phyloP scores from a whole-genome alignment of 2,888 invertebrate genomes.

The Vanessa cardui region DNA sequence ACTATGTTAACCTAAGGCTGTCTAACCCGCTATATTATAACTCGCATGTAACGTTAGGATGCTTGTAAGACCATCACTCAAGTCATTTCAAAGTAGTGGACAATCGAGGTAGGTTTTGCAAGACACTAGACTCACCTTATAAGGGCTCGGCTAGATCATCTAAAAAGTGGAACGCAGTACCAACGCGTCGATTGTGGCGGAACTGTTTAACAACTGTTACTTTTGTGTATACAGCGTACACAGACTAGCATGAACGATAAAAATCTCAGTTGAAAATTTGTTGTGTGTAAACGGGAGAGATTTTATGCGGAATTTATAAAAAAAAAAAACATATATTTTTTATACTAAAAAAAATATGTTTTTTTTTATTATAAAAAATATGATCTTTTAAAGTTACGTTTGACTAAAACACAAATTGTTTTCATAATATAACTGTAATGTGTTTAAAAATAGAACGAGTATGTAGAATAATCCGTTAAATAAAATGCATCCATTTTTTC shows the following conservation, averaged over 20 bases:
- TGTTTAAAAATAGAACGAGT: too few species aligned
- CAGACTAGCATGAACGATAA: background rate
- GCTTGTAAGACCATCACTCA: slow-evolving; percentile 8
- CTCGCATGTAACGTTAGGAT: background rate
- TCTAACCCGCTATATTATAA: slow-evolving; percentile 3
- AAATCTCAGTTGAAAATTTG: too few species aligned
- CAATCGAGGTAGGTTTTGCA: slow-evolving; percentile 46
- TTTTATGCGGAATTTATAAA: too few species aligned
- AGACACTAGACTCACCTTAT: slow-evolving; percentile 45
- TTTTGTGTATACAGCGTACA: background rate
- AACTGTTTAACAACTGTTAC: slow-evolving; percentile 28
- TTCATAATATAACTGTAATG: too few species aligned
- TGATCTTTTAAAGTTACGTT: too few species aligned
- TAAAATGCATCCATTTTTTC: too few species aligned
- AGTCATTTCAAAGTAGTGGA: slow-evolving; percentile 25
- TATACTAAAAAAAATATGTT: too few species aligned
- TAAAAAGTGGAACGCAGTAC: slow-evolving; percentile 49
- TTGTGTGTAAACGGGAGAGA: too few species aligned
- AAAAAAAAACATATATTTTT: too few species aligned
- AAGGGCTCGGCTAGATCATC: slow-evolving; percentile 46
- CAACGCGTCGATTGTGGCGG: slow-evolving; percentile 35
- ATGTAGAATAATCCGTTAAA: too few species aligned
- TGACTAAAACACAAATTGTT: too few species aligned
- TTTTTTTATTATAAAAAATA: too few species aligned
- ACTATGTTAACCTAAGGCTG: background rate